Evolutionary conservation across 64 coral and sea anemone genomes (phyloP), one percentile per base, ranked within the genome.

Genomic region (Montipora foliosa): DNA sequence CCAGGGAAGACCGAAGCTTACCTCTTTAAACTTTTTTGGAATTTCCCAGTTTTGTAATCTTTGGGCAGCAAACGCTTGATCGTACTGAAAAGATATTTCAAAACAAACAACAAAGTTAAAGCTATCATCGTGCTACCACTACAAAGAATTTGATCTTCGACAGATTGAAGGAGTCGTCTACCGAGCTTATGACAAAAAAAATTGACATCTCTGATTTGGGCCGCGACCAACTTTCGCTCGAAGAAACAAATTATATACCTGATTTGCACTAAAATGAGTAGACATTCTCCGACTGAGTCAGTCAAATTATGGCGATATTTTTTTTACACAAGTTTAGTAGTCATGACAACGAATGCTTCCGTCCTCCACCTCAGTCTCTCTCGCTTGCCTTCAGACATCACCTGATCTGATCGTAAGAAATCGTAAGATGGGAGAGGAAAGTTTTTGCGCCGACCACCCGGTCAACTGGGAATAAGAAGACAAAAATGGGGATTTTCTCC

Each of bases 181-280:
- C 37, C 37, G 37, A 37, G 37, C 37, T 37, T 37, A 37, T 37
- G 1, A 37, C 37, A 37, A 37, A 89, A 13, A 50, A 49, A 46
- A 88, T 37, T 0, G 49, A 71, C 5, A 21, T 55, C 78, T 71
- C 3, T 21, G 4, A n/a, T 71, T 71, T 24, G 21, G 5, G 15
- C 2, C 22, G 22, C 22, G 22, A 22, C 22, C 22, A 22, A 22
- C 22, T 22, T 22, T 22, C 22, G 60, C 29, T 3, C 24, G 14
- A 51, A 21, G 29, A 46, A 17, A 12, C 0, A 17, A 49, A 53
- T 11, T 68, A 60, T 37, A 20, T 90, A 97, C 96, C 96, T 97
- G 96, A 75, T 97, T 97, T 83, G 96, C 96, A 79, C 92, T 97
- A 73, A 97, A 97, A 81, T 97, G 96, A 59, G 96, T 97, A 5